Base-by-base conservation (phyloP, 1,140 invertebrate genomes). In the Schlechtendalia chinensis region DNA sequence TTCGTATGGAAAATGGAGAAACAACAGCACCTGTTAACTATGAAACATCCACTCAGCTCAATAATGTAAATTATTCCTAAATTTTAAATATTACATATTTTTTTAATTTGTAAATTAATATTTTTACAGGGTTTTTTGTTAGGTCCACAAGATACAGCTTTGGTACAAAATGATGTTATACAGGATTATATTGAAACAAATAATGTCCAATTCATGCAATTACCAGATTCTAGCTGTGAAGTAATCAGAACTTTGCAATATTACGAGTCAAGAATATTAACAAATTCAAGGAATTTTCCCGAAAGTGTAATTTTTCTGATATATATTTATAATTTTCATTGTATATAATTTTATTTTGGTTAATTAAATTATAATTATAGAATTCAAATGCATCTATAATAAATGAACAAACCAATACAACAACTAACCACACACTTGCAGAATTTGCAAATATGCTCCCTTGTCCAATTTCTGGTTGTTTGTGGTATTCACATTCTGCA, bases 381-480 rank as follows among this genome's bases (percentile, higher is more conserved):
- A 29, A 29, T 72, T 17, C 19, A 19, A 53, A 71, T 29, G 69
- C 19, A 5, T 19, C 50, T 54, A 53, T 72, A 27, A 29, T 12
- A 54, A 54, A 54, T 29, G 27, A 72, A 54, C 47, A 54, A 11
- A 29, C 19, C 54, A 19, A 19, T 53, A 29, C 6, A 6, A 17
- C 2, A n/a, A 19, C n/a, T 29, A 72, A 72, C 3, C 24, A 79
- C 0, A 79, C 56, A 11, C 3, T 79, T 12, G 29, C 58, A 2
- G 75, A 79, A 59, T 47, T 79, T 63, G 58, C 75, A 24, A 63
- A 24, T 8, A 79, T 63, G 75, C 39, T 79, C 50, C 75, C 75
- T 47, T 79, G 75, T 79, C 75, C 75, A 53, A 47, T 79, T 39
- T 39, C 75, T 63, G 75, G 75, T 12, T 79, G 75, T 14, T 61